These are phyloP conservation scores for Dromococcyx pavoninus DNA, from an alignment of 2,797 vertebrate genomes.

Conservation along the genomic window DNA sequence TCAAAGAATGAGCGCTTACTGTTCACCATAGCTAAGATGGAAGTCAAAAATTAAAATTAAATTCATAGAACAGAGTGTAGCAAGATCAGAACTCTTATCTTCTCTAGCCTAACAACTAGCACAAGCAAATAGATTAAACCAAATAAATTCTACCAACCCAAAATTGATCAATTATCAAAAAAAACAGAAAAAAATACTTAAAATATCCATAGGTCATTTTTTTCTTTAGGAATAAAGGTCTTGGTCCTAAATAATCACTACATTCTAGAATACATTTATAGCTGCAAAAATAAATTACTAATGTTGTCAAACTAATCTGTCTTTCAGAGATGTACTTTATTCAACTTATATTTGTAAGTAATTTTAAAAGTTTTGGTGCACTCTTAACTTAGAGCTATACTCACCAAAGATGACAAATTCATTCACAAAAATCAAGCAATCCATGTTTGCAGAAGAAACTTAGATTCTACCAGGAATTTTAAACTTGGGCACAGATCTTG, in stretches of 20 bases:
- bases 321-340: not conserved
- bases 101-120: not conserved
- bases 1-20: not conserved
- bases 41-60: not conserved
- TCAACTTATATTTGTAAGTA: not conserved
- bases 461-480: not conserved
- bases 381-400: not conserved
- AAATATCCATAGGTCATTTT: not conserved
- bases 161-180: too few relatives aligned
- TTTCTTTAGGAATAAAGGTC: not conserved
- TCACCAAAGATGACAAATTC: not conserved
- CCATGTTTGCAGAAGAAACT: not conserved
- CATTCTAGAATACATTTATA: not conserved
- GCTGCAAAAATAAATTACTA: not conserved
- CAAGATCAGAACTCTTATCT: not conserved
- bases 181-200: not conserved
- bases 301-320: not conserved
- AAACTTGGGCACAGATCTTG: not conserved
- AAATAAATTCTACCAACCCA: too few relatives aligned
- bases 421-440: not conserved
- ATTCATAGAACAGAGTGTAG: not conserved
- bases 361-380: not conserved
- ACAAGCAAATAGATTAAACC: too few relatives aligned
- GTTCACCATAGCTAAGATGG: not conserved
- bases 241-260: not conserved